Evolutionary conservation across 2,888 invertebrate species (phyloP).

Genomic region (Mesorhabditis spiculigera): DNA sequence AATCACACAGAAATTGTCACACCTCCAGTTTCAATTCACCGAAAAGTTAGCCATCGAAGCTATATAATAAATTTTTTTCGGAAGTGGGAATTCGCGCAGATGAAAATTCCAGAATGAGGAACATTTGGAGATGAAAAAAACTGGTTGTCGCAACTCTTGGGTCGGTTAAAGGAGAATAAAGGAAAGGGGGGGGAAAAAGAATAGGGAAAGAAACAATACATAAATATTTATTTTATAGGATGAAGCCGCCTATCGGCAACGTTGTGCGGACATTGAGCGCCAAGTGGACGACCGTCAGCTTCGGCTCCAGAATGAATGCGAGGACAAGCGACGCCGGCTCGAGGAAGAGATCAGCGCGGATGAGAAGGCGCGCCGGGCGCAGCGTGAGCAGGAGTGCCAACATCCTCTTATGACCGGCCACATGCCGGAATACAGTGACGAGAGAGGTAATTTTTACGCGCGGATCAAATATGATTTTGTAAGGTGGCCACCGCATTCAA

Average conservation of each 20-base stretch:
- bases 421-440: neutral
- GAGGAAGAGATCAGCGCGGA: conserved; percentile 10
- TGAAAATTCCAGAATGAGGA: no score
- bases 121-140: no score
- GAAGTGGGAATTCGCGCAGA: no score
- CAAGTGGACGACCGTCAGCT: neutral
- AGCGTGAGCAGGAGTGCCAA: neutral
- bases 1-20: no score
- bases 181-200: no score
- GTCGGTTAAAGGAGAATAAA: no score
- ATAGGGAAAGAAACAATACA: no score
- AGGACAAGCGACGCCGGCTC: neutral
- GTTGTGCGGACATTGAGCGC: neutral
- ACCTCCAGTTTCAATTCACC: no score
- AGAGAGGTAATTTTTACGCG: neutral
- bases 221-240: neutral
- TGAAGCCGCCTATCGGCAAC: neutral
- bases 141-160: neutral
- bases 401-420: neutral
- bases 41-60: no score
- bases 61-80: no score
- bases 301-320: conserved; percentile 10
- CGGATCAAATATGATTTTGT: neutral
- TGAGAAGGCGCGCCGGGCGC: neutral
- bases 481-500: conserved; percentile 6